These are phyloP conservation scores for Linnaemya vulpina DNA, from an alignment of 2,888 invertebrate genomes.

Conservation along the genomic window DNA sequence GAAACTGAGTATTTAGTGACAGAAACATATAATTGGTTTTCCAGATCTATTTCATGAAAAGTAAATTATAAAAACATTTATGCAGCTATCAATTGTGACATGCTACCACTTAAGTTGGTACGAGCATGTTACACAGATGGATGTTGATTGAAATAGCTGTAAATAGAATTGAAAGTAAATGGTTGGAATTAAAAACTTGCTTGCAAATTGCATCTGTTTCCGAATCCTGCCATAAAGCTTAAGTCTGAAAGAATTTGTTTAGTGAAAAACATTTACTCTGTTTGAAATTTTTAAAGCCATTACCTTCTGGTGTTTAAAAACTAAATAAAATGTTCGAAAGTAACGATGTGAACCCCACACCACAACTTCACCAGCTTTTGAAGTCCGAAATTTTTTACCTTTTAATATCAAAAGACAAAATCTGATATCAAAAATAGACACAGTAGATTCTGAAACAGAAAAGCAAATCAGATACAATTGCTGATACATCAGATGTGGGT, in stretches of 20 bases:
- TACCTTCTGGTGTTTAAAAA: slow-evolving; percentile 2
- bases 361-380: no score
- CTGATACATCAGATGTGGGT: no score
- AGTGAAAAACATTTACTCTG: slow-evolving; percentile 1
- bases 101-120: neutral
- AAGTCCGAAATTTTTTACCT: no score
- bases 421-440: no score
- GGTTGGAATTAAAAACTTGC: neutral
- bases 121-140: neutral
- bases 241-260: neutral
- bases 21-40: slow-evolving; percentile 19
- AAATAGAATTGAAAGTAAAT: neutral
- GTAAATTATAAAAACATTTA: neutral
- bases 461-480: no score
- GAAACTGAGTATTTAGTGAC: slow-evolving; percentile 2
- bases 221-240: no score
- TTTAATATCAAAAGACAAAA: no score
- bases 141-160: neutral
- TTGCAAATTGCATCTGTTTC: neutral
- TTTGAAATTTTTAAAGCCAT: slow-evolving; percentile 14
- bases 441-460: no score
- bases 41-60: neutral
- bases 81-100: neutral
- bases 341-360: neutral
- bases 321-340: slow-evolving; percentile 14